Evolutionary conservation across 92 coral and sea anemone genomes (phyloP).

Genomic region (Parazoanthus darwini): DNA sequence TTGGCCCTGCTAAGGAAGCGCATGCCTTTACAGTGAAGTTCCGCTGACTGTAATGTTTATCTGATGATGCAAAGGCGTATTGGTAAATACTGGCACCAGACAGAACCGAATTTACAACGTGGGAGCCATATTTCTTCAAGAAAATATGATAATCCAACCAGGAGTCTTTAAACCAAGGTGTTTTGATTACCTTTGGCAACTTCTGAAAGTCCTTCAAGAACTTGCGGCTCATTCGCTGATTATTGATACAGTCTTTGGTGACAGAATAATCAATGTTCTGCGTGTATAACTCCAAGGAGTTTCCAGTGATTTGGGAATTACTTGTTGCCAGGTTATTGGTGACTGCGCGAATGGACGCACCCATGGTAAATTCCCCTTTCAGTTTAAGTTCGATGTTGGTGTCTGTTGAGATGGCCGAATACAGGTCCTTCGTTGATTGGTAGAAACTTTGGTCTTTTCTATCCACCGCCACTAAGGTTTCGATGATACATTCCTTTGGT

Average conservation of each 20-base stretch:
- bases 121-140: slow-evolving; percentile 59
- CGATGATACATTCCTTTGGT: background rate
- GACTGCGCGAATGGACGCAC: slow-evolving; percentile 24
- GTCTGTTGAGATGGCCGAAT: slow-evolving; percentile 29
- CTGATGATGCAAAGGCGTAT: slow-evolving; percentile 26
- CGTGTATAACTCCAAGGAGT: background rate
- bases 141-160: slow-evolving; percentile 49
- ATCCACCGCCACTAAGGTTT: background rate
- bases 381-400: slow-evolving; percentile 23
- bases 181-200: background rate
- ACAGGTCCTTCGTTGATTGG: slow-evolving; percentile 3
- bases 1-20: slow-evolving; percentile 21
- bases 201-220: background rate
- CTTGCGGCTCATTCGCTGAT: background rate
- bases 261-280: background rate
- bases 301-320: background rate
- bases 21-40: slow-evolving; percentile 29
- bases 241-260: slow-evolving; percentile 14
- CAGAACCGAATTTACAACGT: slow-evolving; percentile 46
- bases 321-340: slow-evolving; percentile 3
- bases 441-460: slow-evolving; percentile 19
- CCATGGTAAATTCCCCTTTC: slow-evolving; percentile 45
- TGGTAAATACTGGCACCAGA: slow-evolving; percentile 60
- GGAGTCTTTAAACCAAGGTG: slow-evolving; percentile 48
- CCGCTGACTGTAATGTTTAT: slow-evolving; percentile 10